Evolutionary conservation across 2,797 vertebrate species (phyloP).

Genomic region (Sphenopsis melanotis): DNA sequence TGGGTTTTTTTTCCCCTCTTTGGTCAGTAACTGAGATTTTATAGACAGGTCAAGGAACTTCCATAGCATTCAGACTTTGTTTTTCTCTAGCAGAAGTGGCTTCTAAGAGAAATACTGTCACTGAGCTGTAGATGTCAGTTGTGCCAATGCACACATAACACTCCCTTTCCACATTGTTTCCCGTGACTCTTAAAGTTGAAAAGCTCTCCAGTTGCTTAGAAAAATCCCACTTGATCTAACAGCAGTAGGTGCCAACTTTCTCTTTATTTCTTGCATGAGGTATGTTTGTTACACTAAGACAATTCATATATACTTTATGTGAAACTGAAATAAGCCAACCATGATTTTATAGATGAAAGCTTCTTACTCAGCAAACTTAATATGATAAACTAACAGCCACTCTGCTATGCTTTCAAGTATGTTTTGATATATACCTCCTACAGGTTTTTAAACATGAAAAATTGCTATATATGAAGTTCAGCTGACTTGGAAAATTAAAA

Average conservation of each 20-base stretch:
- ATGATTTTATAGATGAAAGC: background rate
- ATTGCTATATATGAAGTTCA: background rate
- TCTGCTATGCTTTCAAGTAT: background rate
- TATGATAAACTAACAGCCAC: background rate
- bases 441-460: conserved; percentile 29
- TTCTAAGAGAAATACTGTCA: conserved; percentile 1
- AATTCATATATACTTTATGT: background rate
- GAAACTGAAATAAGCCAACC: background rate
- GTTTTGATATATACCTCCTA: background rate
- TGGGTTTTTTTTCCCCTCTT: rapidly evolving
- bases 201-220: conserved; percentile 4
- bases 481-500: conserved; percentile 26
- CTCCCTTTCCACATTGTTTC: conserved; percentile 48
- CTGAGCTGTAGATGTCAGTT: background rate
- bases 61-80: background rate
- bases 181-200: conserved; percentile 16
- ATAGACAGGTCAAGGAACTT: background rate
- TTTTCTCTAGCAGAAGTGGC: background rate
- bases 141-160: conserved; percentile 58
- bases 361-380: background rate
- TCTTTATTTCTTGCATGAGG: background rate
- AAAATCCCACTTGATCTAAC: background rate
- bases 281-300: background rate
- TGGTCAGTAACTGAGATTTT: background rate
- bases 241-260: background rate